These are phyloP conservation scores for Drosophila pseudoananassae DNA, from an alignment of 1,140 invertebrate species.

Conservation along the genomic window DNA sequence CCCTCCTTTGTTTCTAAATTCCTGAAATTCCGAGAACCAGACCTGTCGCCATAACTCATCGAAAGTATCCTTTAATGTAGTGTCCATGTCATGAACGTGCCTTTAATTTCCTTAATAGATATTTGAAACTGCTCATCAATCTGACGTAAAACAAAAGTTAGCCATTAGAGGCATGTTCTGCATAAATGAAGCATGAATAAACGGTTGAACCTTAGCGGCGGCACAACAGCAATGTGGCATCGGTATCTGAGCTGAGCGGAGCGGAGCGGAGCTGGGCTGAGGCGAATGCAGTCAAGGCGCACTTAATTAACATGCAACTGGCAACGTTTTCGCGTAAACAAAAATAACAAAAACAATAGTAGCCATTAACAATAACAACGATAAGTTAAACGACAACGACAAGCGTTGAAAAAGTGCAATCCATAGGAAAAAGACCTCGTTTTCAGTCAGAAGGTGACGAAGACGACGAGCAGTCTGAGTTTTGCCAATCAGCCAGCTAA, in stretches of 20 bases:
- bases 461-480: constrained; percentile 49
- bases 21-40: constrained; percentile 33
- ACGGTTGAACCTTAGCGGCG: constrained; percentile 29
- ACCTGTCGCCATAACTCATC: constrained; percentile 23
- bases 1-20: neutral
- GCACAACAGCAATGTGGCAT: constrained; percentile 30
- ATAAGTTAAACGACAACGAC: constrained; percentile 46
- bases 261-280: constrained; percentile 9
- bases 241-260: neutral
- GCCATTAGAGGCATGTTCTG: constrained; percentile 62
- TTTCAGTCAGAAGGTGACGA: constrained; percentile 41
- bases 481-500: constrained; percentile 64
- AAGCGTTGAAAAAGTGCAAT: constrained; percentile 56
- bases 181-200: constrained; percentile 55
- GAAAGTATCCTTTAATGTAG: constrained; percentile 8
- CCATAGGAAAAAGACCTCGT: constrained; percentile 26
- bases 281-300: constrained; percentile 75
- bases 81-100: constrained; percentile 46
- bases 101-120: constrained; percentile 69
- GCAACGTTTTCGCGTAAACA: constrained; percentile 50
- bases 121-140: constrained; percentile 71
- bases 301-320: constrained; percentile 81
- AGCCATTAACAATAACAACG: constrained; percentile 9
- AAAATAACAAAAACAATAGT: constrained; percentile 35
- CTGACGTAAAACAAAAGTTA: constrained; percentile 74